Percentiles rank a stretch among this genome's conserved stretches.
Evolutionary conservation across 2,113 vertebrate genomes (phyloP).

Genomic region (Oceanodroma tethys): DNA sequence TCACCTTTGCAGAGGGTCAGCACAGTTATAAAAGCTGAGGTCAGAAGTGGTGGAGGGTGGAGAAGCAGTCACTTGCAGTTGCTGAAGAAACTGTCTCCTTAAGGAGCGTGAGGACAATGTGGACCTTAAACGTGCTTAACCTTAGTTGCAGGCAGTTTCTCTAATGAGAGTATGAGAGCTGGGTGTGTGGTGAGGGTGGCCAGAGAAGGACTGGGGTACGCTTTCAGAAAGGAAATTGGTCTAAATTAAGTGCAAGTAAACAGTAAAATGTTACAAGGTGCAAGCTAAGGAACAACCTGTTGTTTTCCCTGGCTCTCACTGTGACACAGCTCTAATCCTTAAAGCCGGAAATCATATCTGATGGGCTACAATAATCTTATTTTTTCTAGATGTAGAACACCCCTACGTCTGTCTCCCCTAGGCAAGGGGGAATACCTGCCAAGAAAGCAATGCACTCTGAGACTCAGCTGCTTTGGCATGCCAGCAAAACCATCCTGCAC

Average conservation of each 20-base stretch:
- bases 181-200: background rate
- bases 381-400: background rate
- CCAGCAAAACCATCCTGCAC: background rate
- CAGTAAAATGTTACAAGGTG: background rate
- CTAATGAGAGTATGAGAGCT: background rate
- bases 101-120: background rate
- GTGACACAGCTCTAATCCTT: background rate
- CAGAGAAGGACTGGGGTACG: background rate
- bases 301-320: background rate
- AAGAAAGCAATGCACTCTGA: background rate
- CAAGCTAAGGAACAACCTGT: background rate
- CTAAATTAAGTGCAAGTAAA: background rate
- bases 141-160: background rate
- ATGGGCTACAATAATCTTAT: slow-evolving; percentile 11
- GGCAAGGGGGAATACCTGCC: slow-evolving; percentile 17
- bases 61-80: background rate
- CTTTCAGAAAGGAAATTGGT: background rate
- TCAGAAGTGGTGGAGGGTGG: background rate
- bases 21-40: background rate
- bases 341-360: background rate
- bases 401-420: background rate
- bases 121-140: background rate
- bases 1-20: background rate
- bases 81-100: background rate
- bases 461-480: background rate